These are phyloP conservation scores for Drymonia ruficornis DNA, from an alignment of 2,888 invertebrate genomes.

Conservation along the genomic window DNA sequence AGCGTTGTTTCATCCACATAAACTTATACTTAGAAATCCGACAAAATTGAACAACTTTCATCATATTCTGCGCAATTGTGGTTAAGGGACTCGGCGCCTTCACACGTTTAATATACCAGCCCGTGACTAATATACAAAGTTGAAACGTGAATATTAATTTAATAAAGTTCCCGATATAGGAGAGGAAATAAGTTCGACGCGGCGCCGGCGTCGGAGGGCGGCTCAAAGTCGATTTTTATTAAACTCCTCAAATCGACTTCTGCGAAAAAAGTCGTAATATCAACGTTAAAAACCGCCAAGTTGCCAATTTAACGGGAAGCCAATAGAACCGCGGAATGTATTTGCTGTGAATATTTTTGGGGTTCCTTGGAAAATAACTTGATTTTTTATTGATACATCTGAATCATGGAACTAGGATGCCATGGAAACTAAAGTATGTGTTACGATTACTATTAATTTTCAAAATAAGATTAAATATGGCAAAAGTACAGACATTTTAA, in stretches of 20 bases:
- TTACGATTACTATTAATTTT: too few species aligned
- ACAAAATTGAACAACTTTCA: too few species aligned
- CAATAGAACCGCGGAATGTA: conserved; percentile 18
- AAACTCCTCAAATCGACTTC: conserved; percentile 38
- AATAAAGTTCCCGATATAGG: conserved; percentile 34
- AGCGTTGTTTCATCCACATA: too few species aligned
- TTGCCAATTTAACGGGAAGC: conserved; percentile 32
- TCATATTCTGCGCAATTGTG: too few species aligned
- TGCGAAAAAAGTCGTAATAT: conserved; percentile 35
- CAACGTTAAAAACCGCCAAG: conserved; percentile 39
- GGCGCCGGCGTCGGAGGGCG: conserved; percentile 13
- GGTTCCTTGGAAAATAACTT: conserved; percentile 7
- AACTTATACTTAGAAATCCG: too few species aligned
- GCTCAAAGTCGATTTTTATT: conserved; percentile 47
- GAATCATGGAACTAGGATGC: too few species aligned
- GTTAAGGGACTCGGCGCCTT: too few species aligned
- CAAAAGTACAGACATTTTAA: too few species aligned
- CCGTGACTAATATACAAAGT: conserved; percentile 16
- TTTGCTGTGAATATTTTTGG: conserved; percentile 25
- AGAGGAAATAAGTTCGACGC: conserved; percentile 27
- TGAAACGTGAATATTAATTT: conserved; percentile 30
- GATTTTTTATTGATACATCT: too few species aligned
- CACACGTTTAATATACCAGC: conserved; percentile 1
- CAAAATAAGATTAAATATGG: too few species aligned
- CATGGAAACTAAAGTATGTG: too few species aligned